Conservation (phyloP, 2,888 invertebrate species). For the Crematogaster levior region DNA sequence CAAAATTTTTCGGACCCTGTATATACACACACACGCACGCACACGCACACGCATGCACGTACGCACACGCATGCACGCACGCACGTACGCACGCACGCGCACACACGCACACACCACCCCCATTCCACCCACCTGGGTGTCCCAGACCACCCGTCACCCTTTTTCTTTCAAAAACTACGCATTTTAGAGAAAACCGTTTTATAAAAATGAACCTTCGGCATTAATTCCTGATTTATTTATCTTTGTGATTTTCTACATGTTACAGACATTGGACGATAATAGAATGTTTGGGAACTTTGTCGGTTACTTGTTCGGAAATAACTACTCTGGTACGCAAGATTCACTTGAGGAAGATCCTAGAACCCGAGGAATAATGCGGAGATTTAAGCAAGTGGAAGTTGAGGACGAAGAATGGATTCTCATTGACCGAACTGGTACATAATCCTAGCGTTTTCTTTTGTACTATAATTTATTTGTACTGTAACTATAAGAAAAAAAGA, state of each 20-base stretch:
- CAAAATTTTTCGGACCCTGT: too few relatives aligned
- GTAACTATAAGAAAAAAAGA: not conserved
- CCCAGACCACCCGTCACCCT: too few relatives aligned
- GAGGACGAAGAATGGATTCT: slow-evolving; percentile 83
- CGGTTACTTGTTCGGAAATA: slow-evolving; percentile 80
- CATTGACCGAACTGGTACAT: slow-evolving; percentile 80
- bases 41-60: too few relatives aligned
- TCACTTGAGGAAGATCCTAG: slow-evolving; percentile 70
- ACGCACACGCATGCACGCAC: too few relatives aligned
- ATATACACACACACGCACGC: too few relatives aligned
- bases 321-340: slow-evolving; percentile 74
- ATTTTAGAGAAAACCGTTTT: too few relatives aligned
- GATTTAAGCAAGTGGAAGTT: slow-evolving; percentile 81
- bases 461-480: not conserved
- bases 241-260: not conserved
- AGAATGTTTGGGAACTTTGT: slow-evolving; percentile 81
- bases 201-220: too few relatives aligned
- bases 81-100: too few relatives aligned
- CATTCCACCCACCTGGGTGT: too few relatives aligned
- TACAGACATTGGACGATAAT: slow-evolving; percentile 65
- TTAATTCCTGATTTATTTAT: not conserved
- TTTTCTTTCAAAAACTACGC: too few relatives aligned
- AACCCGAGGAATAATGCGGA: slow-evolving; percentile 75
- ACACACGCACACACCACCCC: too few relatives aligned
- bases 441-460: slow-evolving; percentile 6